Conservation (phyloP, 2,113 vertebrate genomes). For the Oostethus manadensis region DNA sequence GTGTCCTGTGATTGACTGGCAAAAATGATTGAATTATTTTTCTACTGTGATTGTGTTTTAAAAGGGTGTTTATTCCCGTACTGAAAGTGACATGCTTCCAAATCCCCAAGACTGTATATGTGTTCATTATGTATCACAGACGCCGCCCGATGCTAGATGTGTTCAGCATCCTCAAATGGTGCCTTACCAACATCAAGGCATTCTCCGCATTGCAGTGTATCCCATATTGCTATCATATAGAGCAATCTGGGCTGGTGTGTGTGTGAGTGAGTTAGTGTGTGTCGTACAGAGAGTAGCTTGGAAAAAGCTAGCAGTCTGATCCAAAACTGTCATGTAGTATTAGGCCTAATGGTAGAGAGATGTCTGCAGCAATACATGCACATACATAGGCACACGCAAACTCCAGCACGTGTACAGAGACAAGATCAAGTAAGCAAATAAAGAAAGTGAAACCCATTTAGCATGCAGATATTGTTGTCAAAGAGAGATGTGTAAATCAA, state of each 20-base stretch:
- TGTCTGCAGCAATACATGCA: slow-evolving; percentile 25
- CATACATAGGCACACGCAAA: slow-evolving; percentile 1
- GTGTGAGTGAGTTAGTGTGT: slow-evolving; percentile 17
- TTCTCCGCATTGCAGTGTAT: not conserved
- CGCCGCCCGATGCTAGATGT: slow-evolving; percentile 14
- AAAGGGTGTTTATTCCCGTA: no score
- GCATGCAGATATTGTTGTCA: slow-evolving; percentile 1
- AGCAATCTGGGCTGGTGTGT: slow-evolving; percentile 8
- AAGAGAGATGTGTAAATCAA: not conserved
- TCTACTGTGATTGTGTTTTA: no score
- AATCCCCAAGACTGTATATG: no score
- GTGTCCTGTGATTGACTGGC: no score
- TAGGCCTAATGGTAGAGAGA: slow-evolving; percentile 52
- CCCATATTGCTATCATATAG: slow-evolving; percentile 13
- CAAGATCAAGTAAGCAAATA: slow-evolving; percentile 21
- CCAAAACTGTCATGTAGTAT: slow-evolving; percentile 71
- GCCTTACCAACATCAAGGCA: slow-evolving; percentile 1
- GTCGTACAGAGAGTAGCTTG: slow-evolving; percentile 33
- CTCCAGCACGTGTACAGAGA: slow-evolving; percentile 7
- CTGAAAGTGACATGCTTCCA: no score
- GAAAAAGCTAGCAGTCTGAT: slow-evolving; percentile 63
- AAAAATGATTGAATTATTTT: no score
- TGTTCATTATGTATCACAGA: no score
- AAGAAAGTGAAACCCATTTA: slow-evolving; percentile 3
- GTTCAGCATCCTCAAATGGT: slow-evolving; percentile 25